Conservation (phyloP, 2,888 invertebrate genomes). For the Pyrochroa serraticornis region DNA sequence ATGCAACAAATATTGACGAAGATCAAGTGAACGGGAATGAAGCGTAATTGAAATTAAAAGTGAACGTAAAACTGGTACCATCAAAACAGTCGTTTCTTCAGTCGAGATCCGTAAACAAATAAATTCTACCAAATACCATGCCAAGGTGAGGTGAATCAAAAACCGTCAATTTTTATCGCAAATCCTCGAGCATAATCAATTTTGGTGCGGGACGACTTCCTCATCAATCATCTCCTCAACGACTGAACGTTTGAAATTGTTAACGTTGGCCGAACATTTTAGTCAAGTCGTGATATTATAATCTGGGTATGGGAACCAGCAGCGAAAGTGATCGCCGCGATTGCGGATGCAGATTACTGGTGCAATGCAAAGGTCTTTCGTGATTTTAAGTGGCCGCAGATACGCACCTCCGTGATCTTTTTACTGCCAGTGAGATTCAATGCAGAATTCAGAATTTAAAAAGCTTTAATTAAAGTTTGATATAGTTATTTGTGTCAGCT, state of each 20-base stretch:
- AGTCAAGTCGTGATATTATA: constrained; percentile 5
- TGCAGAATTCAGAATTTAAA: too few relatives aligned
- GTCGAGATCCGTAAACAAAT: constrained; percentile 10
- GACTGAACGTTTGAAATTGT: constrained; percentile 1
- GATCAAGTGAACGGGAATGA: background rate
- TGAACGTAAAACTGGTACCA: background rate
- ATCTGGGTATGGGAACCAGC: background rate
- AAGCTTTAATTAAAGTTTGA: too few relatives aligned
- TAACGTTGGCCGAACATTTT: background rate
- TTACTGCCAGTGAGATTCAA: too few relatives aligned
- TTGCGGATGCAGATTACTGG: constrained; percentile 6
- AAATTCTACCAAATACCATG: constrained; percentile 7
- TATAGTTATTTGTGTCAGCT: too few relatives aligned
- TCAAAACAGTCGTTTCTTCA: background rate
- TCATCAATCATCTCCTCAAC: constrained; percentile 1
- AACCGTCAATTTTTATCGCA: constrained; percentile 8
- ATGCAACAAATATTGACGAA: too few relatives aligned
- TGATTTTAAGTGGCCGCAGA: background rate
- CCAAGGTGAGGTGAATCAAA: constrained; percentile 15
- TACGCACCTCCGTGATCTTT: too few relatives aligned
- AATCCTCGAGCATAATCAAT: background rate
- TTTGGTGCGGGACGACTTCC: background rate
- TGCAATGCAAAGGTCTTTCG: constrained; percentile 4
- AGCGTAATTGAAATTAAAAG: constrained; percentile 5
- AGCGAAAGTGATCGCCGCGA: constrained; percentile 5